A percentile compares a stretch with the other conserved stretches of the same genome.
Evolutionary conservation across 2,113 vertebrate genomes (phyloP).

Genomic region (Castor canadensis): DNA sequence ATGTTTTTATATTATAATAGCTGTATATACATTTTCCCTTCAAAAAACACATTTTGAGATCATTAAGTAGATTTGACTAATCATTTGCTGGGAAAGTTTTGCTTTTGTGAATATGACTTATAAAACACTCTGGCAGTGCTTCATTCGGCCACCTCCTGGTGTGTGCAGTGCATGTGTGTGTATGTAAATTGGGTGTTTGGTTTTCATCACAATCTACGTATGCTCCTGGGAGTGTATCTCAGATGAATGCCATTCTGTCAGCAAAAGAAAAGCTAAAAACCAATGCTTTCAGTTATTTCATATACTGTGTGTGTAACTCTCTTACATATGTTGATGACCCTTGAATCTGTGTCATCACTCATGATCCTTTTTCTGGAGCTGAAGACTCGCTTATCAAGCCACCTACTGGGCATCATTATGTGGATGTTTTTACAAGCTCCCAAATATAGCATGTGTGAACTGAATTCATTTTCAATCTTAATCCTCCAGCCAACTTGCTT

Average conservation of each 20-base stretch:
- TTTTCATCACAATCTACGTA: background rate
- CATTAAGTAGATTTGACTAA: background rate
- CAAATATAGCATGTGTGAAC: background rate
- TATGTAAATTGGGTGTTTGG: background rate
- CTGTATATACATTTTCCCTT: background rate
- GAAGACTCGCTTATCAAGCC: background rate
- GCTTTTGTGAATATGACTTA: background rate
- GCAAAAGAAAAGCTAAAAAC: background rate
- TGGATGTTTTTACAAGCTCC: background rate
- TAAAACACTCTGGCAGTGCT: background rate
- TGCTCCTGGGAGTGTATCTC: background rate
- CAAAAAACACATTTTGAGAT: background rate
- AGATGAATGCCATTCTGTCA: background rate
- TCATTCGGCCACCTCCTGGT: background rate
- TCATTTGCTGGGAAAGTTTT: constrained; percentile 3
- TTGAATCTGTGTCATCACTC: background rate
- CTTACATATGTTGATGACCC: background rate
- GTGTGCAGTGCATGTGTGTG: background rate
- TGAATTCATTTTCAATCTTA: background rate
- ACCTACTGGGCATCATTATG: background rate
- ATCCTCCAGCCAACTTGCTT: background rate
- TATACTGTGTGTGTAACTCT: background rate
- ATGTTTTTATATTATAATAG: background rate
- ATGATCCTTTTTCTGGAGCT: background rate
- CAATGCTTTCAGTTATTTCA: background rate